Percentiles rank a stretch among this genome's conserved stretches.
These are phyloP conservation scores for Monochamus alternatus DNA, from an alignment of 2,888 invertebrate genomes.

Conservation along the genomic window DNA sequence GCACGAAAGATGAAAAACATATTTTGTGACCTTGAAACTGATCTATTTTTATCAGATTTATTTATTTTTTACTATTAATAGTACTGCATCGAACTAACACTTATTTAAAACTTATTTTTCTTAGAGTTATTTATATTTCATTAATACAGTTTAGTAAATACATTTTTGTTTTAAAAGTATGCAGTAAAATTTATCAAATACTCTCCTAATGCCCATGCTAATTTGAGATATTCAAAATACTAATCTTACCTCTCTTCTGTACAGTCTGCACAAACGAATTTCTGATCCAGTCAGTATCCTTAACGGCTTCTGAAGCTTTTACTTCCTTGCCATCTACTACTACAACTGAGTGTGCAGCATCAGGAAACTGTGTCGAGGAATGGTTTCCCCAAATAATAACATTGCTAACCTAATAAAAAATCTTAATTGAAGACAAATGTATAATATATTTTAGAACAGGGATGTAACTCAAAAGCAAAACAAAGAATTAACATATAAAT, in stretches of 20 bases:
- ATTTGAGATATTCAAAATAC: no score
- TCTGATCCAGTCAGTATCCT: constrained; percentile 87
- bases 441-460: not conserved
- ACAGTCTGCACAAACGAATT: constrained; percentile 91
- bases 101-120: no score
- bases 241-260: constrained; percentile 84
- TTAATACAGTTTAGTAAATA: not conserved
- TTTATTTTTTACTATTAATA: not conserved
- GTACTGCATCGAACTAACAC: not conserved
- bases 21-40: constrained; percentile 9
- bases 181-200: no score
- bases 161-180: not conserved
- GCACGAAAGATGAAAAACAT: constrained; percentile 4
- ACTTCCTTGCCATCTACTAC: constrained; percentile 72
- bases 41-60: constrained; percentile 9
- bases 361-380: constrained; percentile 98
- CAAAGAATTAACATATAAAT: no score
- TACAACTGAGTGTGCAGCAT: constrained; percentile 84
- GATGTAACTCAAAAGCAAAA: no score
- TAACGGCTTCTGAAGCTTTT: constrained; percentile 80
- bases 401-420: constrained; percentile 74
- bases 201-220: no score
- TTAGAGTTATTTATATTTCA: no score
- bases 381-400: constrained; percentile 99
- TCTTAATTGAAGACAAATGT: not conserved